phyloP scores from a whole-genome alignment of 2,888 invertebrate genomes.

The Dicyrtoma fusca region DNA sequence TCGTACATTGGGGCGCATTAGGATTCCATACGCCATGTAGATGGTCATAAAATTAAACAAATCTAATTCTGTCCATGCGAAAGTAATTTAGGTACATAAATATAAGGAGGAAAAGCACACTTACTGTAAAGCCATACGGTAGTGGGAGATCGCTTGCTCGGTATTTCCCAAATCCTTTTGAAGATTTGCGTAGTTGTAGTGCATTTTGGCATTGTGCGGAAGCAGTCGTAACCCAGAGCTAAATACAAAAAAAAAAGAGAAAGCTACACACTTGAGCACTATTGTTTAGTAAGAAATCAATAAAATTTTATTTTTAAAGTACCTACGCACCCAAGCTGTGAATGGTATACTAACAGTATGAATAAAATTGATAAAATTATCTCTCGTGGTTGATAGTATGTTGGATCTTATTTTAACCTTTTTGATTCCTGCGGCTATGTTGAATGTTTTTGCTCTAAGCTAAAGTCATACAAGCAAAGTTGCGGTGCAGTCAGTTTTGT shows the following conservation, averaged over 20 bases:
- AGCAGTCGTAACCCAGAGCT: constrained; percentile 78
- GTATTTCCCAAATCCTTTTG: constrained; percentile 75
- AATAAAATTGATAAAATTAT: constrained; percentile 20
- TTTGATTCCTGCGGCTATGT: neutral
- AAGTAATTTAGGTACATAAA: neutral
- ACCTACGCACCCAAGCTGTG: too few relatives aligned
- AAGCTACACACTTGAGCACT: neutral
- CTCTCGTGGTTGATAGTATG: neutral
- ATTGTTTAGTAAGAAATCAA: neutral
- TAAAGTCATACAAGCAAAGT: too few relatives aligned
- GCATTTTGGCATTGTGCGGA: constrained; percentile 86
- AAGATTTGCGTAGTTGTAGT: constrained; percentile 87
- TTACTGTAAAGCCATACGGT: constrained; percentile 77
- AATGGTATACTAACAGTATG: neutral
- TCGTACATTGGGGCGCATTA: neutral
- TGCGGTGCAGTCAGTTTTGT: too few relatives aligned
- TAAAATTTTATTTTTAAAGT: too few relatives aligned
- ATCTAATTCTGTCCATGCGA: neutral
- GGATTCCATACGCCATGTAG: too few relatives aligned
- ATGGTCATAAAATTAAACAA: too few relatives aligned
- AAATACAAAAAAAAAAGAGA: constrained; percentile 49
- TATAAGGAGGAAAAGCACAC: constrained; percentile 56
- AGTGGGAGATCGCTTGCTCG: constrained; percentile 75
- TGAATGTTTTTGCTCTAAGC: too few relatives aligned
- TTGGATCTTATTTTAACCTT: neutral